Evolutionary conservation across 2,113 vertebrate genomes (phyloP).

Genomic region (Agapornis roseicollis): DNA sequence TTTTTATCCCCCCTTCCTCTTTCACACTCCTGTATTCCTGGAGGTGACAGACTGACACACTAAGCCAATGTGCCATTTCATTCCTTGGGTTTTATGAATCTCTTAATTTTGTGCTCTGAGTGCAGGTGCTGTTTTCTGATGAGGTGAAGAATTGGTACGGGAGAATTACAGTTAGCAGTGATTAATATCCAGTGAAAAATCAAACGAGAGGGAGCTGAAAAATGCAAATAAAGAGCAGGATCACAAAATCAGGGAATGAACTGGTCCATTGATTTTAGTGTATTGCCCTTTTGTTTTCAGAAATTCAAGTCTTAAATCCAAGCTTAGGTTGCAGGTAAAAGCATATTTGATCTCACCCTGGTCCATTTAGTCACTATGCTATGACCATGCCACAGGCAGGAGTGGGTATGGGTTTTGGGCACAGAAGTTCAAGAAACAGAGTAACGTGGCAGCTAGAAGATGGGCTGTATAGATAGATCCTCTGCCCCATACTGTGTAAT

Average conservation of each 20-base stretch:
- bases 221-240: constrained; percentile 19
- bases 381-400: background rate
- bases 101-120: constrained; percentile 24
- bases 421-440: background rate
- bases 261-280: constrained; percentile 44
- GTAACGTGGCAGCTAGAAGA: background rate
- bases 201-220: background rate
- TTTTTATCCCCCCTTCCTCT: accelerated
- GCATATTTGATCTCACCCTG: background rate
- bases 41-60: constrained; percentile 1
- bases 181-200: constrained; percentile 68
- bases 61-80: constrained; percentile 42
- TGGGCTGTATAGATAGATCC: background rate
- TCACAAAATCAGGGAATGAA: constrained; percentile 31
- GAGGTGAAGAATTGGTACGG: constrained; percentile 20
- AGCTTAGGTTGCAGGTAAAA: background rate
- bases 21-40: background rate
- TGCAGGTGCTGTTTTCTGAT: constrained; percentile 53
- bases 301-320: background rate
- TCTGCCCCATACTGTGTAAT: background rate
- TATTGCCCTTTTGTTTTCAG: background rate
- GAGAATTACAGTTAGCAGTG: constrained; percentile 42
- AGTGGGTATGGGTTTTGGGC: background rate
- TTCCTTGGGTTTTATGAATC: constrained; percentile 45
- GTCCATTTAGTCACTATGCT: background rate